phyloP scores from a whole-genome alignment of 2,797 vertebrate species.

The Paedocypris micromegethes region DNA sequence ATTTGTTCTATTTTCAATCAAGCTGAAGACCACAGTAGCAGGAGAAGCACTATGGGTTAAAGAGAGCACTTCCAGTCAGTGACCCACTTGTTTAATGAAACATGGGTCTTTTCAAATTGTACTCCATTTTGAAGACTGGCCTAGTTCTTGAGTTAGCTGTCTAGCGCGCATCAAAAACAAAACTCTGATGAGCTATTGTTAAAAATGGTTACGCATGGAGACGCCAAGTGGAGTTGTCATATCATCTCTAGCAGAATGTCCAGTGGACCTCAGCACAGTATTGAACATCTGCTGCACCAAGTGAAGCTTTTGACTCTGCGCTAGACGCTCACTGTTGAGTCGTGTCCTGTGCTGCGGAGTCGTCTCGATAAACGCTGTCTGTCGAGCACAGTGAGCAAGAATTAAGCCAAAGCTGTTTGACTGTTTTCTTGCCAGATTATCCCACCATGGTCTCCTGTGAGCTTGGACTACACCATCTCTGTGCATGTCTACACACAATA shows the following conservation, averaged over 20 bases:
- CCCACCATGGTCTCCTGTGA: conserved; percentile 39
- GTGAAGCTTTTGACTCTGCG: conserved; percentile 33
- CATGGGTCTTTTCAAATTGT: conserved; percentile 22
- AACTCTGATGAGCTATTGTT: conserved; percentile 5
- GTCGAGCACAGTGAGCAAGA: conserved; percentile 61
- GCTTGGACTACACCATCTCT: conserved; percentile 24
- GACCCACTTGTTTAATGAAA: conserved; percentile 42
- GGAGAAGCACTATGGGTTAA: conserved; percentile 14
- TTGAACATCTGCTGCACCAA: conserved; percentile 57
- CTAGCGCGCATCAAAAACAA: conserved; percentile 18
- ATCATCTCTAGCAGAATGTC: conserved; percentile 15
- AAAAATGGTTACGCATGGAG: not conserved
- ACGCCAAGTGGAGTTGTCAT: conserved; percentile 13
- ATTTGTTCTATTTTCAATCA: conserved; percentile 3
- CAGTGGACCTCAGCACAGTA: conserved; percentile 39
- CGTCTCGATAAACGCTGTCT: conserved; percentile 55
- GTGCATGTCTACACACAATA: conserved; percentile 9
- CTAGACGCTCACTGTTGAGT: conserved; percentile 36
- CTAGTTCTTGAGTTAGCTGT: conserved; percentile 24
- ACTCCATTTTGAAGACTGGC: conserved; percentile 31
- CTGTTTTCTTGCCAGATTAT: conserved; percentile 53
- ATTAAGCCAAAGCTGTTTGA: conserved; percentile 58
- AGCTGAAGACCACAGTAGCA: conserved; percentile 23
- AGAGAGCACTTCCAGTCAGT: conserved; percentile 26
- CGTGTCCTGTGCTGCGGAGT: conserved; percentile 48